These are phyloP conservation scores for Gouania willdenowi DNA, from an alignment of 2,797 vertebrate genomes.

Conservation along the genomic window DNA sequence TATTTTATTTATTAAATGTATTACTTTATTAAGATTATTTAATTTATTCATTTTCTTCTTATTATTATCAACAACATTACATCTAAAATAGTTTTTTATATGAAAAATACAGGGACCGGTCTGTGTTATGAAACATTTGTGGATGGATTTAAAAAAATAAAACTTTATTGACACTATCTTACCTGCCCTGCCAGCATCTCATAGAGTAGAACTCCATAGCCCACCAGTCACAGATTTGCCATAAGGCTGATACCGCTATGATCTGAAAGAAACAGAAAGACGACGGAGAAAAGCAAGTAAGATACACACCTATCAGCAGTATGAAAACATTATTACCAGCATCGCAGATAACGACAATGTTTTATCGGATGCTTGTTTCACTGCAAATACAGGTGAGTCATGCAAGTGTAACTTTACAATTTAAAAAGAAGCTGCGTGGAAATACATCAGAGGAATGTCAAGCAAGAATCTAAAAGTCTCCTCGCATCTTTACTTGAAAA, in stretches of 20 bases:
- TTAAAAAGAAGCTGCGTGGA: neutral
- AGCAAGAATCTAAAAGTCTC: neutral
- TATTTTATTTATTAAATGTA: no score
- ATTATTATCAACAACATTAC: no score
- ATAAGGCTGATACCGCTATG: constrained; percentile 97
- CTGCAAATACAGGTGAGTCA: neutral
- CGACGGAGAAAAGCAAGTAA: neutral
- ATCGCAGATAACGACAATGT: no score
- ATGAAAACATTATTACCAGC: no score
- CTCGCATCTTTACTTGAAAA: constrained; percentile 7
- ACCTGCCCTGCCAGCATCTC: constrained; percentile 99
- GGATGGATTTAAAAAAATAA: no score
- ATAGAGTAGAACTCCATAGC: constrained; percentile 97
- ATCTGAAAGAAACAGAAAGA: constrained; percentile 76
- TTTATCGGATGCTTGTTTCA: neutral
- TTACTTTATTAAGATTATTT: no score
- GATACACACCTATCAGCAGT: neutral
- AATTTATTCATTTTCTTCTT: no score
- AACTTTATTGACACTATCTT: neutral
- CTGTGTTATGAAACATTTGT: no score
- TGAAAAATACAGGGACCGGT: no score
- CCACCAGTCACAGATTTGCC: constrained; percentile 98
- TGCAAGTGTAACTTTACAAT: neutral
- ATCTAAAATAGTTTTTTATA: no score
- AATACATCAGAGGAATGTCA: constrained; percentile 1